Conservation (phyloP, 2,888 invertebrate species). For the Megaustenia siamemsis region DNA sequence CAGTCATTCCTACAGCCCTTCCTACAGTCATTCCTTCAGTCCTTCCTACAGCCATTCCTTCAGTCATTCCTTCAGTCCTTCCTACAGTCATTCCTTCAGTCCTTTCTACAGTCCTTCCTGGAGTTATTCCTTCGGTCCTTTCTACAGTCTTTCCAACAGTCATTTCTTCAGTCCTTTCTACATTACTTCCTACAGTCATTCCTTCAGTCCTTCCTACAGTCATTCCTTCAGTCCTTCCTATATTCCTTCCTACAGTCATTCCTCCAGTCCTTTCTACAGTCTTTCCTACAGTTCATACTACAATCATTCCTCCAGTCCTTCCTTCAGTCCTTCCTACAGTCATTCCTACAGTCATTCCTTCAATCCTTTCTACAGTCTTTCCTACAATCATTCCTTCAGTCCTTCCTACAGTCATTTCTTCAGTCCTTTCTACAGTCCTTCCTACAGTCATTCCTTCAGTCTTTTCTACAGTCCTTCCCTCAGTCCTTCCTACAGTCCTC, state of each 20-base stretch:
- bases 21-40: background rate
- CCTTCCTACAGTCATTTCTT: too few relatives aligned
- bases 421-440: too few relatives aligned
- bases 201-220: too few relatives aligned
- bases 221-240: background rate
- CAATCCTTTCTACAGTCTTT: too few relatives aligned
- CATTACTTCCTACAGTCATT: background rate
- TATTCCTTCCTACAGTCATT: background rate
- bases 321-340: too few relatives aligned
- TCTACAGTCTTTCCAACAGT: slow-evolving; percentile 1
- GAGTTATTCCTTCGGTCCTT: background rate
- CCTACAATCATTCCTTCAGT: too few relatives aligned
- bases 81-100: too few relatives aligned
- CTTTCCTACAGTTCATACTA: background rate
- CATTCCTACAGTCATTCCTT: background rate
- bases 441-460: background rate
- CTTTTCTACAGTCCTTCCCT: background rate
- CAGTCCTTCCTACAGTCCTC: too few relatives aligned
- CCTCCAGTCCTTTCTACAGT: background rate
- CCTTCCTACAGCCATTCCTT: background rate
- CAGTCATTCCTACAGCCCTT: background rate
- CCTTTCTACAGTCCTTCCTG: too few relatives aligned
- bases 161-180: background rate
- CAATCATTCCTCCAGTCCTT: background rate
- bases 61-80: background rate